Percentiles rank a stretch among this genome's conserved stretches.
phyloP scores from a whole-genome alignment of 2,888 invertebrate species.

The Drosophila multiciliata region DNA sequence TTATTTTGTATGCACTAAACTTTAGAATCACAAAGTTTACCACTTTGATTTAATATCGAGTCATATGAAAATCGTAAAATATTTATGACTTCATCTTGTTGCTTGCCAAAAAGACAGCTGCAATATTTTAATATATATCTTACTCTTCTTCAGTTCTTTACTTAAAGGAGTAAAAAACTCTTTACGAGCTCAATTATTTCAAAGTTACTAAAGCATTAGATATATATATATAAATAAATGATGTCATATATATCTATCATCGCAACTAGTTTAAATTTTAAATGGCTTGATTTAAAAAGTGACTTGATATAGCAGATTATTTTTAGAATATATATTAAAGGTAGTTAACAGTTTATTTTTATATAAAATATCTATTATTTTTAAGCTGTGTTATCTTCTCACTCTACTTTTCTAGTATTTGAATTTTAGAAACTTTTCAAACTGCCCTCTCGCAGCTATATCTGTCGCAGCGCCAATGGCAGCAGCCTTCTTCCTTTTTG shows the following conservation, averaged over 20 bases:
- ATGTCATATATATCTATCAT: not conserved
- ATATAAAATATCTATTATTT: not conserved
- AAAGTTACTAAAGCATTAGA: not conserved
- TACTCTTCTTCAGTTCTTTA: not conserved
- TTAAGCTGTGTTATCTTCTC: not conserved
- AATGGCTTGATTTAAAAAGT: too few relatives aligned
- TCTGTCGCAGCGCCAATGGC: constrained; percentile 13
- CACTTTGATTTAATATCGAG: not conserved
- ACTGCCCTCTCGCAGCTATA: constrained; percentile 32
- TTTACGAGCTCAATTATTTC: not conserved
- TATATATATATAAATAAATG: not conserved
- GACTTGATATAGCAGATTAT: not conserved
- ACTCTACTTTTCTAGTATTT: not conserved
- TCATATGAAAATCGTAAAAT: not conserved
- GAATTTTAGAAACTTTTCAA: not conserved
- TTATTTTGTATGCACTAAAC: not conserved
- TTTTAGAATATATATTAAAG: not conserved
- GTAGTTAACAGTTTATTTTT: not conserved
- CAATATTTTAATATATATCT: not conserved
- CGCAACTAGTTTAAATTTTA: too few relatives aligned
- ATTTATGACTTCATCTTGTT: not conserved
- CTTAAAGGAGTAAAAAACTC: not conserved
- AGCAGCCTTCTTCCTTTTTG: constrained; percentile 39
- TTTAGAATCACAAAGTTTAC: not conserved
- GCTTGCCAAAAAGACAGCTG: not conserved